A percentile compares a stretch with the other conserved stretches of the same genome.
Evolutionary conservation across 2,113 vertebrate genomes (phyloP).

Genomic region (Bos javanicus): DNA sequence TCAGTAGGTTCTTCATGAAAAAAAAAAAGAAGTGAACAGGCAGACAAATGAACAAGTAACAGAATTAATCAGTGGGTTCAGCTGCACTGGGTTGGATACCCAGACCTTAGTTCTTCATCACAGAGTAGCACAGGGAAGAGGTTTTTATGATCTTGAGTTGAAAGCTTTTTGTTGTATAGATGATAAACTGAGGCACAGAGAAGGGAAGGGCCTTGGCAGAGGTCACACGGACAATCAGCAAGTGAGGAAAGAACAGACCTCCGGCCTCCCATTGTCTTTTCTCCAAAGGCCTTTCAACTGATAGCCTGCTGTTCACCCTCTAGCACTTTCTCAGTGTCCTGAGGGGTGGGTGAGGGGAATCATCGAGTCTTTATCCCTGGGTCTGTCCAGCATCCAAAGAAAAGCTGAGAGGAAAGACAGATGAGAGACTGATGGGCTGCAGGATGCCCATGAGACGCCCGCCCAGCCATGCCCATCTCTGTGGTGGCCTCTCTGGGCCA

Average conservation of each 20-base stretch:
- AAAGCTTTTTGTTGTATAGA: neutral
- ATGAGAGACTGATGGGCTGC: neutral
- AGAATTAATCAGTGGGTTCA: accelerated
- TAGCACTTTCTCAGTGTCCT: neutral
- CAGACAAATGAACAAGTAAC: neutral
- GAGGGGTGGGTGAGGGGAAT: neutral
- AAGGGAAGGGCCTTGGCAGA: neutral
- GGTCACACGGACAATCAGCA: neutral
- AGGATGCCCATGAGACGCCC: neutral
- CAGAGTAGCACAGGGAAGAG: no score
- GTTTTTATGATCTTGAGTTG: neutral
- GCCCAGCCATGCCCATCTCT: accelerated
- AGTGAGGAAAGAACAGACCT: neutral
- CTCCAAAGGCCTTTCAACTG: neutral
- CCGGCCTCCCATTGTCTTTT: neutral
- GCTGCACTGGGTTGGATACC: neutral
- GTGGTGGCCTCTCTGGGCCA: neutral
- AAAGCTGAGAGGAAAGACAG: no score
- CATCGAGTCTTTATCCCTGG: neutral
- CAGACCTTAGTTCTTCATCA: neutral
- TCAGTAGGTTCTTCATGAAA: neutral
- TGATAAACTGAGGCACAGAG: neutral
- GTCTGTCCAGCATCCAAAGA: neutral
- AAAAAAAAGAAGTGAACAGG: no score
- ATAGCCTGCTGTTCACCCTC: neutral